These are phyloP conservation scores for Octomys mimax DNA, from an alignment of 2,797 vertebrate genomes.

Conservation along the genomic window DNA sequence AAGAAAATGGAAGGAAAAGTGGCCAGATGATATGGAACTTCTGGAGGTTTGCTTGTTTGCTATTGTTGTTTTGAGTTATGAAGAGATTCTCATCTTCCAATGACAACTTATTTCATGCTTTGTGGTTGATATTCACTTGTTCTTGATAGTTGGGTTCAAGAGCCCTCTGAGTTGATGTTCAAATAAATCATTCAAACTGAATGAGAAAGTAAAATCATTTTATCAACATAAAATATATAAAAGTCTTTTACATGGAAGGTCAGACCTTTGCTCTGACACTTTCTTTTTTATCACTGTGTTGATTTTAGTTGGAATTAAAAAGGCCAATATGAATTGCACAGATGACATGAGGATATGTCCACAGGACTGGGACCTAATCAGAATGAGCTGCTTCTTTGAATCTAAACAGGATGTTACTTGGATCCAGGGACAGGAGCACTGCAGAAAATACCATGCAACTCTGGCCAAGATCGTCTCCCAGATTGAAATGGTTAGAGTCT, in stretches of 20 bases:
- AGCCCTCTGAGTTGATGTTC: background rate
- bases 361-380: slow-evolving; percentile 10
- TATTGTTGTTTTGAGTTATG: background rate
- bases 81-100: background rate
- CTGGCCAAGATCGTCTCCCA: background rate
- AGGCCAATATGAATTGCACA: background rate
- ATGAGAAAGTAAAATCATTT: background rate
- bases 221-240: background rate
- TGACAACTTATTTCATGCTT: background rate
- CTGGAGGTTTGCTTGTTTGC: background rate
- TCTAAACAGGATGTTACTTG: slow-evolving; percentile 2
- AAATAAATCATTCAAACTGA: background rate
- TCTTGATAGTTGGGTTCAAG: background rate
- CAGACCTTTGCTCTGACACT: background rate
- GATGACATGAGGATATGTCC: background rate
- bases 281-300: slow-evolving; percentile 1
- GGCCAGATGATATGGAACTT: background rate
- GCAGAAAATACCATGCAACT: background rate
- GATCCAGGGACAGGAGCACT: background rate
- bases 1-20: background rate
- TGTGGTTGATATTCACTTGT: background rate
- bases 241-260: background rate
- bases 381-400: slow-evolving; percentile 37
- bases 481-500: slow-evolving; percentile 62
- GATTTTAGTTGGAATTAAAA: slow-evolving; percentile 55